A percentile compares a stretch with the other conserved stretches of the same genome.
Conservation (phyloP, 2,797 vertebrate species). For the Gymnoscopelus braueri region DNA sequence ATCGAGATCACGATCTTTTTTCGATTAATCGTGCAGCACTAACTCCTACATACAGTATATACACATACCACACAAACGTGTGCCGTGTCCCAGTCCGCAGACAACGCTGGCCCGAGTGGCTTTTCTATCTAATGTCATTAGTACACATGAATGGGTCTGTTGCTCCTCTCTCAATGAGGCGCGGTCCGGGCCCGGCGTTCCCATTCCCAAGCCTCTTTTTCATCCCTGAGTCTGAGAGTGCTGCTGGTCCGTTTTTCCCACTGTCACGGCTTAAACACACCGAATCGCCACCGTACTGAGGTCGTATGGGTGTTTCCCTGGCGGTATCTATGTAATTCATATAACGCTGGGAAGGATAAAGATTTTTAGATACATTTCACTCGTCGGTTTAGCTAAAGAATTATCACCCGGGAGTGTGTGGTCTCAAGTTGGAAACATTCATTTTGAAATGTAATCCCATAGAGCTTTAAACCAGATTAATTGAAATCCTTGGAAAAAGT, state of each 20-base stretch:
- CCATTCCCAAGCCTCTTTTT: slow-evolving; percentile 52
- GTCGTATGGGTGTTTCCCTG: slow-evolving; percentile 5
- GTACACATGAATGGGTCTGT: slow-evolving; percentile 66
- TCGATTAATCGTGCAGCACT: no score
- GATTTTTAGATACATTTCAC: not conserved
- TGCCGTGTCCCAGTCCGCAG: not conserved
- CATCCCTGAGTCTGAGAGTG: slow-evolving; percentile 55
- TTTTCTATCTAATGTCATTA: slow-evolving; percentile 72
- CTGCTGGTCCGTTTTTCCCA: slow-evolving; percentile 15
- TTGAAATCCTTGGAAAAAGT: no score
- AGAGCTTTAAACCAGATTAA: no score
- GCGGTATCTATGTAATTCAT: not conserved
- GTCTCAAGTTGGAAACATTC: no score
- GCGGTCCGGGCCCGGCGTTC: slow-evolving; percentile 41
- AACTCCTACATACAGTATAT: slow-evolving; percentile 6
- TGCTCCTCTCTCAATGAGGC: slow-evolving; percentile 32
- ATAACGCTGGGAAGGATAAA: not conserved
- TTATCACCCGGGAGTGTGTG: no score
- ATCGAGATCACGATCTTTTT: no score
- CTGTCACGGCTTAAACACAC: slow-evolving; percentile 11
- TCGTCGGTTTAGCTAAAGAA: not conserved
- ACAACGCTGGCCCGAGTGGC: slow-evolving; percentile 45
- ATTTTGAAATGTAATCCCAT: no score
- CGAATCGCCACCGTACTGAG: not conserved
- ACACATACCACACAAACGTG: slow-evolving; percentile 7